Evolutionary conservation across 2,113 vertebrate genomes (phyloP), one percentile per base, ranked within the genome.

Genomic region (Budorcas taxicolor): DNA sequence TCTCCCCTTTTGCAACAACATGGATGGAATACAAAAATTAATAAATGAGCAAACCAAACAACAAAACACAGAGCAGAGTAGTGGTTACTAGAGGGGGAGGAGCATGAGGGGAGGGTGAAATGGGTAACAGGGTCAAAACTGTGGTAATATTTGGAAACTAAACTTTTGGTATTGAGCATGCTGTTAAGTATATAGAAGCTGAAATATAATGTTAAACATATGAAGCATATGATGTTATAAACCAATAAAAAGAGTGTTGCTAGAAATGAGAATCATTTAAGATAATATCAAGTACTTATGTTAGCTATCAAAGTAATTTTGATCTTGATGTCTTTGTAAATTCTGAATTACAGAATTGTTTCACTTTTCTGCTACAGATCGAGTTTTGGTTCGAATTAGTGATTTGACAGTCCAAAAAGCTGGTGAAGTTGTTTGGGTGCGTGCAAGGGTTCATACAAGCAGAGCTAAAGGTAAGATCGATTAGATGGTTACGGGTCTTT

Each of bases 371-470:
- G 29, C 96, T 98, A 95, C 96, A 99, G 99, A 99, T 98, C 98
- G 99, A 98, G 97, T 98, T 91, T 98, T 99, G 98, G 98, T 99
- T 97, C 99, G 98, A 14, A 97, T 99, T 98, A 99, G 99, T 97
- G 99, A 99, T 82, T 98, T 99, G 97, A 99, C 99, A 36, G 87
- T 98, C 87, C 99, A 99, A 97, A 99, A 99, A 98, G 99, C 99
- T 92, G 99, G 99, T 98, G 98, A 99, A 98, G 98, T 99, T 96
- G 99, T 99, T 97, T 99, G 99, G 99, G 98, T 99, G 55, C 99
- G 99, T 78, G 99, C 99, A 98, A 99, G 99, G 97, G 98, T 99
- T 98, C 99, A 99, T 98, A 99, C 99, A 98, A 99, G 99, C 99
- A 99, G 99, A 99, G 99, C 99, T 96, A 99, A 99, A 99, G 99